Evolutionary conservation across 2,797 vertebrate genomes (phyloP), one percentile per base, ranked within the genome.

Genomic region (Urocyon cinereoargenteus): DNA sequence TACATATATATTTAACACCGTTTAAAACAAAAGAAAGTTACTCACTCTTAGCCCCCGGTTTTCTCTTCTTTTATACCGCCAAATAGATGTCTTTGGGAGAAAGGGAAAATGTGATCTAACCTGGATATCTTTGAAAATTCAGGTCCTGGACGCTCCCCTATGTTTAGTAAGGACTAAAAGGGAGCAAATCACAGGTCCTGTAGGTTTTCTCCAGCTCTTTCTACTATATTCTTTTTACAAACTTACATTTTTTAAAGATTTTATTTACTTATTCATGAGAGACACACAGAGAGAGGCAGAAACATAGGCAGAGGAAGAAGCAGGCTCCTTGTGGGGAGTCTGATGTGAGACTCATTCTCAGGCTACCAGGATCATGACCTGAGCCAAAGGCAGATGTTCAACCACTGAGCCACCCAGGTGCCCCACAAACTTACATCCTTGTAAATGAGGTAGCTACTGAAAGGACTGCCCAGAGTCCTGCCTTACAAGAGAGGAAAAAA

Each of bases 51-150:
- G 49, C 2, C 19, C 4, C 26, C 36, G 0, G 40, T 79, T 92
- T 95, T 66, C 49, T 88, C 26, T 86, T 83, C 93, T 79, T 92
- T 92, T 94, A 51, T 4, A 86, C 11, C 72, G 16, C 82, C 8
- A 93, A 96, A 73, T 31, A 66, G 7, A 78, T 62, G 3, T 86
- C 34, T 97, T 96, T 6, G 91, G 34, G 79, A 94, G 45, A 98
- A 96, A 97, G 18, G 34, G 9, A 96, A 4, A 84, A 66, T 59
- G 55, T 3, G 0, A 53, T 64, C 5, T 13, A 94, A 59, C n/a
- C 51, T 88, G 10, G 45, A 78, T 73, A 88, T 85, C 24, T 82
- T 68, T 91, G n/a, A 94, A 96, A 93, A 95, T 55, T 16, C 72
- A 70, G 8, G 22, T 31, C 68, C 68, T 93, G 86, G 79, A 93